Base-by-base conservation (phyloP, 2,888 invertebrate genomes). In the Drosophila melanosoma region DNA sequence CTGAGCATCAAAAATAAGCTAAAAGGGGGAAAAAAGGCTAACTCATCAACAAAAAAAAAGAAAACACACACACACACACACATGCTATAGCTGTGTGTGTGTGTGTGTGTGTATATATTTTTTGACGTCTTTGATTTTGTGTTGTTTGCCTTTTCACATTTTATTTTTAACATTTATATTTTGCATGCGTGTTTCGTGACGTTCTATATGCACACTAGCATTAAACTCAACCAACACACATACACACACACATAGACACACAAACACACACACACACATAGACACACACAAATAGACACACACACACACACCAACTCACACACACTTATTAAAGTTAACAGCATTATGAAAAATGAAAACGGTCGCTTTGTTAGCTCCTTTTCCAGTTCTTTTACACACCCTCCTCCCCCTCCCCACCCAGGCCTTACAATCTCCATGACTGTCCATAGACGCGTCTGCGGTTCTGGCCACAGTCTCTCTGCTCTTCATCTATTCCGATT, bases 161-260 rank as follows among this genome's bases (percentile, higher is more conserved):
- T 90, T 88, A 91, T 91, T 91, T 91, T 90, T 90, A 83, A 87
- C 88, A 87, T 85, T 82, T 87, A 80, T 81, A 85, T 89, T 90
- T 89, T 84, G 76, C 79, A 79, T 86, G 76, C 77, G 66, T 83
- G 76, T 61, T 79, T 79, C 65, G 69, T 79, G 82, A 72, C 68
- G 64, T 76, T 71, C 48, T 68, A 53, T 72, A 57, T 74, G 73
- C 67, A 76, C 59, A 72, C 40, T n/a, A 40, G 40, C 29, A 56
- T 40, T 40, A 56, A 56, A 38, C 26, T 79, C 69, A 72, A 61
- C 23, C 45, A 29, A 29, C 29, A 29, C 29, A 29, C 29, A 29
- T 29, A 29, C 29, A 26, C 26, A 26, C 26, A 26, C 26, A 29
- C 29, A 29, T 29, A 63, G 26, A 45, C 53, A 68, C 42, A 65